Conservation (phyloP, 2,797 vertebrate species). For the Nyctalus aviator region DNA sequence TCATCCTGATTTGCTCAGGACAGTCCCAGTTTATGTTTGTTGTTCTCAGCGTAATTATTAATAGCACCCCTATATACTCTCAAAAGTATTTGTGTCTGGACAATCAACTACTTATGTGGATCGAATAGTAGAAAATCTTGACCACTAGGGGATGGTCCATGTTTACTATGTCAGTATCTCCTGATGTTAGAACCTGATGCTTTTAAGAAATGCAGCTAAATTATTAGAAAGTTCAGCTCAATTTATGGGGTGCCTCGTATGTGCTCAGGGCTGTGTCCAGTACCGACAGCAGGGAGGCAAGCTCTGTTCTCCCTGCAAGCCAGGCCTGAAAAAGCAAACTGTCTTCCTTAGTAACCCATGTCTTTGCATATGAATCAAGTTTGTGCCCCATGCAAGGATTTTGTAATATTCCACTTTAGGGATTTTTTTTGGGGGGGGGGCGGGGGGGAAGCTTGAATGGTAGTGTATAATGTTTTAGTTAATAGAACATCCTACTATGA, state of each 20-base stretch:
- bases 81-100: not conserved
- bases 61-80: not conserved
- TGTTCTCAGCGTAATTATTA: not conserved
- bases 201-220: not conserved
- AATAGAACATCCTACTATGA: conserved; percentile 69
- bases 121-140: conserved; percentile 6
- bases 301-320: not conserved
- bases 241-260: not conserved
- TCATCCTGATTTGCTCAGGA: conserved; percentile 6
- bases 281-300: not conserved
- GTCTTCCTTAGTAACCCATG: not conserved
- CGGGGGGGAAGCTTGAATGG: conserved; percentile 40
- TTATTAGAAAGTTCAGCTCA: not conserved
- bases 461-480: conserved; percentile 70
- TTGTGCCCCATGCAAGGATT: not conserved
- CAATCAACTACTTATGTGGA: not conserved
- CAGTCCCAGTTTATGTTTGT: not conserved
- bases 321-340: not conserved
- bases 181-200: not conserved
- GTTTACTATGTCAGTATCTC: not conserved
- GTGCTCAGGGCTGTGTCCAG: not conserved
- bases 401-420: conserved; percentile 34
- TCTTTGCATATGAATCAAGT: not conserved
- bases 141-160: not conserved
- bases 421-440: not conserved